These are phyloP conservation scores for Sus cebifrons DNA, from an alignment of 2,797 vertebrate genomes.

Conservation along the genomic window DNA sequence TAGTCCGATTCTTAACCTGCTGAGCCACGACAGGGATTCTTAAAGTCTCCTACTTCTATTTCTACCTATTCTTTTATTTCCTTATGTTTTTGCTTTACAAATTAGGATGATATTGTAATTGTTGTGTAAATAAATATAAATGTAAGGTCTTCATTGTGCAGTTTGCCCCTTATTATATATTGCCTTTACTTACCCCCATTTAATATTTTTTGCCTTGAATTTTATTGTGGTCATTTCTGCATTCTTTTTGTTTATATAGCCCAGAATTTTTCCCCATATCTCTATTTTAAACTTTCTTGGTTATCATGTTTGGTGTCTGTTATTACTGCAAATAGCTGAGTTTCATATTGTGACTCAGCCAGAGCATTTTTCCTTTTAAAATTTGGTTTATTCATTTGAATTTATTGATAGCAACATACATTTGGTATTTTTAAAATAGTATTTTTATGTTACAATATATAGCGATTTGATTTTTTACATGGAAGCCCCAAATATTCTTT, in stretches of 20 bases:
- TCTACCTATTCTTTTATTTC: background rate
- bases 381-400: background rate
- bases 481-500: background rate
- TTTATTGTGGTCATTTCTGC: background rate
- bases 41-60: background rate
- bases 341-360: background rate
- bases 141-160: constrained; percentile 9
- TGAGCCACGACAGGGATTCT: too few species aligned
- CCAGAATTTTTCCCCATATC: background rate
- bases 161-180: background rate
- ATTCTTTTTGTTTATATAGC: background rate
- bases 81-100: constrained; percentile 1
- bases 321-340: background rate
- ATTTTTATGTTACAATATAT: background rate
- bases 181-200: background rate
- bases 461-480: background rate
- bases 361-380: background rate
- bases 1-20: too few species aligned
- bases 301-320: background rate
- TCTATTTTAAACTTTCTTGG: background rate
- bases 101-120: background rate
- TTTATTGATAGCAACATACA: background rate
- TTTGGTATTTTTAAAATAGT: background rate
- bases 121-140: background rate
- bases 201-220: background rate